Conservation (phyloP, 2,888 invertebrate genomes). For the Meteorus cinctellus region DNA sequence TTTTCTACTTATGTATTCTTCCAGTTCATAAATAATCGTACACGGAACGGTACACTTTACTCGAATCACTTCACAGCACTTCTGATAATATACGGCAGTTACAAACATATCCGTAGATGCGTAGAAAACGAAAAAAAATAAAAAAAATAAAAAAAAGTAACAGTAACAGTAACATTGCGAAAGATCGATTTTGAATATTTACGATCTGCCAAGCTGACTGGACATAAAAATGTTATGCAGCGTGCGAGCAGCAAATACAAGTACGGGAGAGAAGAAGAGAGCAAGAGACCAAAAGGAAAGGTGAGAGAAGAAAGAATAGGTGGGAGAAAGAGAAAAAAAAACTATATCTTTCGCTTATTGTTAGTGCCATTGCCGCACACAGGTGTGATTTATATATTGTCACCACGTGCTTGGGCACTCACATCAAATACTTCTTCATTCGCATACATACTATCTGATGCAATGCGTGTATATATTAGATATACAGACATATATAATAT, state of each 20-base stretch:
- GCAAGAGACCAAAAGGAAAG: constrained; percentile 10
- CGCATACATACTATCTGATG: not conserved
- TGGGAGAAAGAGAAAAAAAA: constrained; percentile 16
- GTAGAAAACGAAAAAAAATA: too few species aligned
- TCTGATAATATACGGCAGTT: not conserved
- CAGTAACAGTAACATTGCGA: constrained; percentile 4
- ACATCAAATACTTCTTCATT: constrained; percentile 14
- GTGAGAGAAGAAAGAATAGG: not conserved
- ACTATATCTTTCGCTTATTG: not conserved
- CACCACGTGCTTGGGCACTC: constrained; percentile 4
- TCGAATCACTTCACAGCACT: not conserved
- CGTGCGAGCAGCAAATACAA: not conserved
- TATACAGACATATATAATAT: not conserved
- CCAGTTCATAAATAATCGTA: not conserved
- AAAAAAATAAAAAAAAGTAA: not conserved
- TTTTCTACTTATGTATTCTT: too few species aligned
- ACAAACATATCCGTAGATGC: not conserved
- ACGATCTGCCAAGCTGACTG: constrained; percentile 59
- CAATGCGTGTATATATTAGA: not conserved
- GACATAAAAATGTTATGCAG: constrained; percentile 49
- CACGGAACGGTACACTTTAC: not conserved
- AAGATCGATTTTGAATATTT: constrained; percentile 54
- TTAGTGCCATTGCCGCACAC: not conserved
- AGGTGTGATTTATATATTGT: constrained; percentile 31
- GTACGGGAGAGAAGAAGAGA: constrained; percentile 9